Evolutionary conservation across 2,797 vertebrate genomes (phyloP), one percentile per base, ranked within the genome.

Genomic region (Gymnoscopelus braueri): DNA sequence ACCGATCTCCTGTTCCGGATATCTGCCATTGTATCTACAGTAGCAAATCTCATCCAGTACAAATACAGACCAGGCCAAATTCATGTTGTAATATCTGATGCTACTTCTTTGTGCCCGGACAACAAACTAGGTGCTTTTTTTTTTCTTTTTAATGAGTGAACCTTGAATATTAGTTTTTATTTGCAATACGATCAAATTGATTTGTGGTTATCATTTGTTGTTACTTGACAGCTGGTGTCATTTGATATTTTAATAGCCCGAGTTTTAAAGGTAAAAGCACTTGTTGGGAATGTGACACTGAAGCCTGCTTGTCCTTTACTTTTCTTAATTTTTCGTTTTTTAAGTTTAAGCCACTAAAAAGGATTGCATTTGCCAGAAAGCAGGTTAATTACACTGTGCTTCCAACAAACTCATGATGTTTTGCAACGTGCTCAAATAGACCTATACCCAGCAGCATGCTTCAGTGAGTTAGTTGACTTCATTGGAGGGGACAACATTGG

Each of bases 291-390:
- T 55, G 1, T 15, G 82, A 89, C 69, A 59, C 68, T 68, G 69
- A 82, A 77, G 60, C 72, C 75, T 78, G 72, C 75, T 24, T 26
- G 69, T 66, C 35, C 52, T 47, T 47, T 44, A 44, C 39, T 44
- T 44, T 44, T 44, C 39, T 44, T 44, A 44, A 44, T 44, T 9
- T 2, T 44, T 44, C 8, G 35, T 39, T 82, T 79, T 81, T 81
- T 82, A 61, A 77, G 75, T 85, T 82, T 11, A 57, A 63, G 66
- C 58, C 82, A 81, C 81, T 75, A 85, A 88, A 81, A 75, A 12
- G 82, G 19, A 71, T 83, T 75, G 63, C 67, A 72, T 84, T 94
- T 91, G 90, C 91, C 89, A 44, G 39, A 82, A 87, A 89, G 90
- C 84, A 87, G 85, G 84, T 85, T 57, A 89, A 89, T n/a, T 3